Percentiles rank a stretch among this genome's conserved stretches.
Conservation (phyloP, 2,797 vertebrate genomes). For the Pipistrellus nathusii region DNA sequence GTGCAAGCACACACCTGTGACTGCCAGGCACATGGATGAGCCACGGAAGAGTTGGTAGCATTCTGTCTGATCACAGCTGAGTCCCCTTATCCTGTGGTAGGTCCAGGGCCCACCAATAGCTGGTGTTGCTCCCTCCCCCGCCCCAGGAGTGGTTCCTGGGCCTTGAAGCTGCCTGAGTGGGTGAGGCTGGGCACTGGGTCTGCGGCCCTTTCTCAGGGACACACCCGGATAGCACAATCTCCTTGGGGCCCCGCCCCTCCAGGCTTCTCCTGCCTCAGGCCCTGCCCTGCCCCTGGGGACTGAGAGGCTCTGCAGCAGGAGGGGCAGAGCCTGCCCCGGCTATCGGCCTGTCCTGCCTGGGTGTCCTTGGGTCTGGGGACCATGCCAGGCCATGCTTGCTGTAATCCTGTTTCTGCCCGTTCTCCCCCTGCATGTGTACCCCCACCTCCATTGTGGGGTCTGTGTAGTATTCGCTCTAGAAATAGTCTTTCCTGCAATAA, state of each 20-base stretch:
- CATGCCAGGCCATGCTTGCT: slow-evolving; percentile 59
- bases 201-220: slow-evolving; percentile 77
- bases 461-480: slow-evolving; percentile 93
- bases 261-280: slow-evolving; percentile 30
- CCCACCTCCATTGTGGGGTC: slow-evolving; percentile 87
- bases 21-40: not conserved
- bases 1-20: not conserved
- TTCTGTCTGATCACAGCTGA: not conserved
- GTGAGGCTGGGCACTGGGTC: slow-evolving; percentile 59
- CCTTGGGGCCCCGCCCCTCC: slow-evolving; percentile 46
- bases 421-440: slow-evolving; percentile 87
- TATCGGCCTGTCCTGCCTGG: not conserved
- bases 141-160: slow-evolving; percentile 30
- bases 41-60: fast-evolving
- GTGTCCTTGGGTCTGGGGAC: slow-evolving; percentile 68
- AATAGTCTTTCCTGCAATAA: slow-evolving; percentile 97
- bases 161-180: slow-evolving; percentile 26
- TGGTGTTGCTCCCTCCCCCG: not conserved
- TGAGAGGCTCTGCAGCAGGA: not conserved
- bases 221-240: slow-evolving; percentile 88
- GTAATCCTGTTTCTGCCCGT: not conserved
- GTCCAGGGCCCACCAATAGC: not conserved
- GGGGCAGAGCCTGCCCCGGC: not conserved
- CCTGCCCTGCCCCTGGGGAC: not conserved
- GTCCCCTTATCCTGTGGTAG: not conserved